A percentile compares a stretch with the other conserved stretches of the same genome.
Evolutionary conservation across 2,113 vertebrate genomes (phyloP).

Genomic region (Gadus chalcogrammus): DNA sequence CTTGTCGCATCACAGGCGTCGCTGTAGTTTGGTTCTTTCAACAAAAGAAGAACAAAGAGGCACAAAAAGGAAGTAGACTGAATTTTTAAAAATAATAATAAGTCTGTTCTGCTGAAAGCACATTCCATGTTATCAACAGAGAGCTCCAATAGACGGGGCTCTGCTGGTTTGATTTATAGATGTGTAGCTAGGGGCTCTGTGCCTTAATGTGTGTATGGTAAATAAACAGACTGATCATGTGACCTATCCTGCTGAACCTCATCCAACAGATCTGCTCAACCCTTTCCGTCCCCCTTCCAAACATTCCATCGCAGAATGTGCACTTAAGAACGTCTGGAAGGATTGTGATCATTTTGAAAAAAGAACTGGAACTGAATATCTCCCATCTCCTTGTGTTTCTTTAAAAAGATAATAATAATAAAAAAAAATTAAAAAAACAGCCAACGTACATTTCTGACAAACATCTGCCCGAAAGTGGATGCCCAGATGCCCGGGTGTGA

Average conservation of each 20-base stretch:
- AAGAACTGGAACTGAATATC: slow-evolving; percentile 12
- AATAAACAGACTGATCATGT: slow-evolving; percentile 6
- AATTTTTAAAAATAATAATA: background rate
- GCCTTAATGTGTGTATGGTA: slow-evolving; percentile 73
- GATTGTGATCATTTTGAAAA: slow-evolving; percentile 1
- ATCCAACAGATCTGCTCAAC: background rate
- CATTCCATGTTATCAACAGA: slow-evolving; percentile 25
- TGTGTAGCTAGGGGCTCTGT: slow-evolving; percentile 67
- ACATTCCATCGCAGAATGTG: slow-evolving; percentile 43
- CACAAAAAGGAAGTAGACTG: slow-evolving; percentile 8
- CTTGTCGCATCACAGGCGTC: slow-evolving; percentile 19
- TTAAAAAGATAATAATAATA: background rate
- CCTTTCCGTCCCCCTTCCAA: slow-evolving; percentile 20
- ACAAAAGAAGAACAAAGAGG: slow-evolving; percentile 27
- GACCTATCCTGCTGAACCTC: background rate
- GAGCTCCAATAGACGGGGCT: slow-evolving; percentile 29
- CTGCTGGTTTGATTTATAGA: slow-evolving; percentile 45
- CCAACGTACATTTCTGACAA: background rate
- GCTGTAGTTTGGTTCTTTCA: slow-evolving; percentile 14
- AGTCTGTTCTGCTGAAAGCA: slow-evolving; percentile 51
- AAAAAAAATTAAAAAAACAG: background rate
- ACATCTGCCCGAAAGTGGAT: background rate
- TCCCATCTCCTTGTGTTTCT: background rate
- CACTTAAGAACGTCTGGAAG: slow-evolving; percentile 20
- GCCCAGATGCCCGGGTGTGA: slow-evolving; percentile 2